phyloP scores from a whole-genome alignment of 2,797 vertebrate species.

The Crax fasciolata region DNA sequence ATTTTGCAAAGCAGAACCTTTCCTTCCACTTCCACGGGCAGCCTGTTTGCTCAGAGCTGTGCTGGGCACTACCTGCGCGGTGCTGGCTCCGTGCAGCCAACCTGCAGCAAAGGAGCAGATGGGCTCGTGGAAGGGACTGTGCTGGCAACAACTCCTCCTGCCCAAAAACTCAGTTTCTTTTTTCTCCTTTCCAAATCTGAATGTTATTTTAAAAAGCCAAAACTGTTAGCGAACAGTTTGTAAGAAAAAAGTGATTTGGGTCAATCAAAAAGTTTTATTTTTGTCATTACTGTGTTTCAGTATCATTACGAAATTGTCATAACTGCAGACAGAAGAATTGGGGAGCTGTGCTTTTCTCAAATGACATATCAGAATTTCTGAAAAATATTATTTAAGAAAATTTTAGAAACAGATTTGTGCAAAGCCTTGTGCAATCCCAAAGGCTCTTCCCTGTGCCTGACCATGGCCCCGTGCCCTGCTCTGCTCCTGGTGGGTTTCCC shows the following conservation, averaged over 20 bases:
- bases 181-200: neutral
- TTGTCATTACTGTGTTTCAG: neutral
- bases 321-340: neutral
- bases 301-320: neutral
- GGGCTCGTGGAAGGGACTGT: neutral
- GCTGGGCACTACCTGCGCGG: neutral
- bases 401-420: neutral
- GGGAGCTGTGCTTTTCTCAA: neutral
- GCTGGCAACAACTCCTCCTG: neutral
- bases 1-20: neutral
- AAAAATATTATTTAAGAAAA: neutral
- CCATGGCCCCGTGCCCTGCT: fast-evolving
- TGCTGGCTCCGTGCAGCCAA: conserved; percentile 11
- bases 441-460: neutral
- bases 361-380: neutral
- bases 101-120: conserved; percentile 52
- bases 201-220: neutral
- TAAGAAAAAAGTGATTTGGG: neutral
- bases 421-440: neutral
- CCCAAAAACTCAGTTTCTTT: neutral
- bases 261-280: neutral
- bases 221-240: neutral
- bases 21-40: neutral
- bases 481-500: neutral
- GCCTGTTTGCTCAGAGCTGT: conserved; percentile 15